A percentile compares a stretch with the other conserved stretches of the same genome.
These are phyloP conservation scores for Enoplolaimus lenunculus DNA, from an alignment of 2,888 invertebrate genomes.

Conservation along the genomic window DNA sequence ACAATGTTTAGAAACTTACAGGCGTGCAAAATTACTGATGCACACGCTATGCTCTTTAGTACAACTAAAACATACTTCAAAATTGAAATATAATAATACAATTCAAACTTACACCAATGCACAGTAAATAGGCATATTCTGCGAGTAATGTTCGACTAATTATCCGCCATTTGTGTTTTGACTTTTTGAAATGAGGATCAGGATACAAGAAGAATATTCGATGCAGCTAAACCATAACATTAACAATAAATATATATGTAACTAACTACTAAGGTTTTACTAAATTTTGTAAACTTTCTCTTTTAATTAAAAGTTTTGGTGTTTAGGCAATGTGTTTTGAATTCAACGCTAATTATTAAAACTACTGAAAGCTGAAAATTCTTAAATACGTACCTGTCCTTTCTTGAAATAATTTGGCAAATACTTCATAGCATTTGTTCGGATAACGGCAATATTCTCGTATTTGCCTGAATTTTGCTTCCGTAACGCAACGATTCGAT, in stretches of 20 bases:
- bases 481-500: conserved; percentile 74
- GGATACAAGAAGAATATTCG: conserved; percentile 98
- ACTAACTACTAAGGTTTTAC: too few relatives aligned
- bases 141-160: conserved; percentile 79
- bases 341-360: too few relatives aligned
- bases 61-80: too few relatives aligned
- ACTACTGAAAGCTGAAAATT: too few relatives aligned
- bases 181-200: conserved; percentile 96
- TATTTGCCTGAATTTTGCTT: conserved; percentile 59
- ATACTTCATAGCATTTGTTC: conserved; percentile 98
- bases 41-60: too few relatives aligned
- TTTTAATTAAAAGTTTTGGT: too few relatives aligned
- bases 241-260: not conserved
- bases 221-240: conserved; percentile 54
- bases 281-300: too few relatives aligned
- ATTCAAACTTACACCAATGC: conserved; percentile 61
- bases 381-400: conserved; percentile 67
- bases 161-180: conserved; percentile 98
- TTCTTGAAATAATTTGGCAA: conserved; percentile 89
- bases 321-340: too few relatives aligned
- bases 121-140: conserved; percentile 87
- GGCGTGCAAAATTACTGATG: too few relatives aligned
- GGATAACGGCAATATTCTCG: conserved; percentile 80
- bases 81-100: too few relatives aligned
- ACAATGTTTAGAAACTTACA: too few relatives aligned